Conservation (phyloP, 2,888 invertebrate species). For the Catocala nupta region DNA sequence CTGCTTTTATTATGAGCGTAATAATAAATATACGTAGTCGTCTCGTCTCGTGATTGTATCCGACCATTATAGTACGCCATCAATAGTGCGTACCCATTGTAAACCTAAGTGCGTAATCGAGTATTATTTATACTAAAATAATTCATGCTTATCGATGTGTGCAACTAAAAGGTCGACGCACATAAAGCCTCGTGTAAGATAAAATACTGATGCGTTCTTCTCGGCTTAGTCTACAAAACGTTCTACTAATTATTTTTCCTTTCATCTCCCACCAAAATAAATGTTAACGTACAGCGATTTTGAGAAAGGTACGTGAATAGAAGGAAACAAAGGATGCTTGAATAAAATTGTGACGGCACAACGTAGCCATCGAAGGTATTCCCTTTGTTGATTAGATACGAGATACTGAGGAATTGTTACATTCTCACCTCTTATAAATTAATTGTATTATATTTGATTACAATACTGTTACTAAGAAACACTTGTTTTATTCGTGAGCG, state of each 20-base stretch:
- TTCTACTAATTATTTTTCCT: slow-evolving; percentile 73
- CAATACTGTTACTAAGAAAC: background rate
- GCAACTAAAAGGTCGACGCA: slow-evolving; percentile 13
- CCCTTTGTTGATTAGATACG: slow-evolving; percentile 69
- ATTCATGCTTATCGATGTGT: slow-evolving; percentile 12
- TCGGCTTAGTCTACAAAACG: slow-evolving; percentile 48
- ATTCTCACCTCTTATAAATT: slow-evolving; percentile 4
- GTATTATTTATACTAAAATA: slow-evolving; percentile 14
- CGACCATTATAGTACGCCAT: background rate
- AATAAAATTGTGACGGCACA: slow-evolving; percentile 70
- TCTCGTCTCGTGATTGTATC: slow-evolving; percentile 2
- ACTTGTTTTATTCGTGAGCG: no score
- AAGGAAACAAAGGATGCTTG: slow-evolving; percentile 71
- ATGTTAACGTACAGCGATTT: slow-evolving; percentile 70
- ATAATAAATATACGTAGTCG: background rate
- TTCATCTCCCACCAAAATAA: slow-evolving; percentile 68
- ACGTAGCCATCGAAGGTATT: slow-evolving; percentile 66
- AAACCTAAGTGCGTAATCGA: slow-evolving; percentile 8
- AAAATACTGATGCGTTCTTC: slow-evolving; percentile 26
- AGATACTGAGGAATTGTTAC: slow-evolving; percentile 35
- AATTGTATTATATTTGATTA: background rate
- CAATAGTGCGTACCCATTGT: slow-evolving; percentile 12
- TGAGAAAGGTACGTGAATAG: slow-evolving; percentile 61
- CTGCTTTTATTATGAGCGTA: background rate
- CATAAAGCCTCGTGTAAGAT: slow-evolving; percentile 27